Base-by-base conservation (phyloP, 2,113 vertebrate species). In the Ctenomys sociabilis region DNA sequence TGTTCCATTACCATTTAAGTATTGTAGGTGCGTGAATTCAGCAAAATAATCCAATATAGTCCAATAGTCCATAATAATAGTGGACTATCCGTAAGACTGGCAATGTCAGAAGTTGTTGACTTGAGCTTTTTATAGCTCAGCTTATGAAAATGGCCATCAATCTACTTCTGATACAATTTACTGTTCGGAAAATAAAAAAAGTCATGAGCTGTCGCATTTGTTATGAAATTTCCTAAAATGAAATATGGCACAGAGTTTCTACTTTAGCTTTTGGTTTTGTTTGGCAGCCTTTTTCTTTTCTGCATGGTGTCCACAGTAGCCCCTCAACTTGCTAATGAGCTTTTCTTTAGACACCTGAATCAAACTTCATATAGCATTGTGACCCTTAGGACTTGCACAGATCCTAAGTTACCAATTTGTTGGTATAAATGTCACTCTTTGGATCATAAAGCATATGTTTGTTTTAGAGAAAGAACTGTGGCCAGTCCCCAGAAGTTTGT, bases 401-500 rank as follows among this genome's bases (percentile, higher is more conserved):
- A 54, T 91, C 8, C 75, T 88, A 64, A 78, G 77, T 95, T 90
- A 82, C 66, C 14, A 88, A 37, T 12, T 80, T 43, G 37, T 66
- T 85, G 43, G 17, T 85, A 61, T 92, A 49, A 94, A 88, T 86
- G 19, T 24, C 17, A 49, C 54, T 35, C 0, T 93, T 94, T 90
- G 73, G 26, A 78, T 73, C 35, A 49, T 70, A 93, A 94, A 64
- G 7, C 14, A 70, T 13, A 6, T 85, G 10, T 59, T 73, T 80
- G 57, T 85, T 88, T 89, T 66, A 84, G 88, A 96, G 59, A 90
- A 72, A 66, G n/a, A 68, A 45, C 80, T 40, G 37, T 91, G 72
- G 90, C 45, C 17, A n/a, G 77, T 32, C 30, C 30, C 59, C 28
- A 5, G 54, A 91, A 70, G 37, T 66, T 72, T 59, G 66, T 43